Percentiles rank a stretch among this genome's conserved stretches.
Conservation (phyloP, 2,113 vertebrate species). For the Ia io region DNA sequence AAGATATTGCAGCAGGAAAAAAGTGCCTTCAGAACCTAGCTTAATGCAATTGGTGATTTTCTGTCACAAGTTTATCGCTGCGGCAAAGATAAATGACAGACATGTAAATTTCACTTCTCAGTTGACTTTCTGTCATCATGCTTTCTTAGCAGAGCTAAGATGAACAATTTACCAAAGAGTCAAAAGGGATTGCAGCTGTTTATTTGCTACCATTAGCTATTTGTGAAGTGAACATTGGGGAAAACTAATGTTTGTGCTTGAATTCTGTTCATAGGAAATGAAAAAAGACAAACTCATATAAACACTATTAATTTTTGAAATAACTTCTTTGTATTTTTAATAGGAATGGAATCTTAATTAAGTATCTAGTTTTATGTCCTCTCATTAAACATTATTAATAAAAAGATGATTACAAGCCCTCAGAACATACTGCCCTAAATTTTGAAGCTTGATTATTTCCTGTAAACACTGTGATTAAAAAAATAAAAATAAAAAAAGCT, state of each 20-base stretch:
- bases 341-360: conserved; percentile 36
- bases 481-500: neutral
- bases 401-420: conserved; percentile 16
- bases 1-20: neutral
- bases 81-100: neutral
- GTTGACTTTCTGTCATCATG: neutral
- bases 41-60: conserved; percentile 12
- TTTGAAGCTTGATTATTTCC: neutral
- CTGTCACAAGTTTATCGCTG: neutral
- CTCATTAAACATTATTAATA: conserved; percentile 29
- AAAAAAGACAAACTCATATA: neutral
- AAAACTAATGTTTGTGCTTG: neutral
- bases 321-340: neutral
- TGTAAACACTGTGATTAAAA: neutral
- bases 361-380: neutral
- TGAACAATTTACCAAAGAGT: conserved; percentile 14
- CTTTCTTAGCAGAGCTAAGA: neutral
- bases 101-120: conserved; percentile 21
- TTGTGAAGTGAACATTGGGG: neutral
- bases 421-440: neutral
- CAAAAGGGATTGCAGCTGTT: neutral
- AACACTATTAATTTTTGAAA: conserved; percentile 43
- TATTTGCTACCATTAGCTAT: conserved; percentile 16
- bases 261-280: neutral
- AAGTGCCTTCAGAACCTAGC: neutral